Base-by-base conservation (phyloP, 2,113 vertebrate genomes). In the Oryzias woworae region DNA sequence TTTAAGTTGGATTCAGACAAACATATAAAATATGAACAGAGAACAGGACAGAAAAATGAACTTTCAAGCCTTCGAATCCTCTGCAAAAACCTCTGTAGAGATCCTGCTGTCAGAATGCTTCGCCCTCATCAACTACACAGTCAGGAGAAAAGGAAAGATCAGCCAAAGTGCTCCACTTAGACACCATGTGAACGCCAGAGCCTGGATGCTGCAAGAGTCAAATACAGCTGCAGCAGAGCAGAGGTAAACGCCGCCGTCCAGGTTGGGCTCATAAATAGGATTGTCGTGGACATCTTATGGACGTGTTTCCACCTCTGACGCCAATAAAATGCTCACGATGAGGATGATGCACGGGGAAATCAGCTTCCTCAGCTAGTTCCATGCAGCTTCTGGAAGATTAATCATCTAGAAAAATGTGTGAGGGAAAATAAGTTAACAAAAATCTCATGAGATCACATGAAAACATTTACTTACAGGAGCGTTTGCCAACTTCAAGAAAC, bases 231-330 rank as follows among this genome's bases (percentile, higher is more conserved):
- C 50, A 63, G 64, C 47, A 43, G 57, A 83, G 43, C 48, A 62
- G 60, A 70, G 64, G 41, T 73, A 54, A 75, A 75, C 56, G 68
- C 80, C 54, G 36, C 80, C 52, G 44, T 41, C 63, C 53, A 66
- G 74, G 65, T 49, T 73, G 42, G 47, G 55, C 31, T 80, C 57
- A 56, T 48, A 15, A 22, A 65, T 58, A 62, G 66, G 70, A 88
- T 85, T 79, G 81, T 79, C 64, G 64, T 57, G 59, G 58, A 71
- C 65, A 71, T 75, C 69, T 59, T 65, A 28, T n/a, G 36, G 58
- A 77, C 53, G 57, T 57, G 56, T 43, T 55, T 50, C 58, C 45
- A 17, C 58, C 41, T 18, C 65, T 73, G 61, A 52, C 57, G 46
- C 54, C 52, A 14, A 22, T 58, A 77, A 45, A 59, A 41, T 53